These are phyloP conservation scores for Hyla sarda DNA, from an alignment of 2,113 vertebrate genomes.

Conservation along the genomic window DNA sequence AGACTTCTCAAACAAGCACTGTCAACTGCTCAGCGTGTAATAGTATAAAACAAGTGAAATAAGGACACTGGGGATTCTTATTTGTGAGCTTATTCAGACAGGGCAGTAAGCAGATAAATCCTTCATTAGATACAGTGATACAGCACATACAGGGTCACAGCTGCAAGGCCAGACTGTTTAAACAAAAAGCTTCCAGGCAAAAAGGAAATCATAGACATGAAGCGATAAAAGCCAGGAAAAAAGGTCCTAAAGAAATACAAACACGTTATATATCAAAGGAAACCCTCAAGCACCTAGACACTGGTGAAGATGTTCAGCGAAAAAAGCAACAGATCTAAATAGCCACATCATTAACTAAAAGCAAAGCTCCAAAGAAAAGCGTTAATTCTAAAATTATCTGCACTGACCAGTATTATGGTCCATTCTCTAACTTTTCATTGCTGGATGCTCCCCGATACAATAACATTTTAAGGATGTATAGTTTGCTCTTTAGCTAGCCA, in stretches of 20 bases:
- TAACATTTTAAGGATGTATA: too few species aligned
- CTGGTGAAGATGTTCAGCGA: too few species aligned
- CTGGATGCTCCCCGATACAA: too few species aligned
- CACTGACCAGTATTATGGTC: too few species aligned
- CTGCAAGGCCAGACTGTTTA: constrained; percentile 29
- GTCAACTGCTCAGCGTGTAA: background rate
- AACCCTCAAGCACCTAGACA: background rate
- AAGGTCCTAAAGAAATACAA: constrained; percentile 9
- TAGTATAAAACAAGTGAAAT: constrained; percentile 5
- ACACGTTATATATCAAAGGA: constrained; percentile 34
- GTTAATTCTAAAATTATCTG: background rate
- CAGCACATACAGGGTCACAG: background rate
- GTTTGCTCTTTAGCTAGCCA: too few species aligned
- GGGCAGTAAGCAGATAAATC: constrained; percentile 23
- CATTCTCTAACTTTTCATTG: too few species aligned
- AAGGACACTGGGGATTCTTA: background rate
- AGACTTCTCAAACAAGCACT: constrained; percentile 1
- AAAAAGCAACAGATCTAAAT: background rate
- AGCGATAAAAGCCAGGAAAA: background rate
- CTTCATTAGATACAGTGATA: constrained; percentile 23
- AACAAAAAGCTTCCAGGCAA: constrained; percentile 31
- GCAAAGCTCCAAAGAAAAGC: background rate
- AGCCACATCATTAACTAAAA: background rate
- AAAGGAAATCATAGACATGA: constrained; percentile 17
- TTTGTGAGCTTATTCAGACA: background rate